Evolutionary conservation across 2,113 vertebrate genomes (phyloP), one percentile per base, ranked within the genome.

Genomic region (Sceloporus tristichus): DNA sequence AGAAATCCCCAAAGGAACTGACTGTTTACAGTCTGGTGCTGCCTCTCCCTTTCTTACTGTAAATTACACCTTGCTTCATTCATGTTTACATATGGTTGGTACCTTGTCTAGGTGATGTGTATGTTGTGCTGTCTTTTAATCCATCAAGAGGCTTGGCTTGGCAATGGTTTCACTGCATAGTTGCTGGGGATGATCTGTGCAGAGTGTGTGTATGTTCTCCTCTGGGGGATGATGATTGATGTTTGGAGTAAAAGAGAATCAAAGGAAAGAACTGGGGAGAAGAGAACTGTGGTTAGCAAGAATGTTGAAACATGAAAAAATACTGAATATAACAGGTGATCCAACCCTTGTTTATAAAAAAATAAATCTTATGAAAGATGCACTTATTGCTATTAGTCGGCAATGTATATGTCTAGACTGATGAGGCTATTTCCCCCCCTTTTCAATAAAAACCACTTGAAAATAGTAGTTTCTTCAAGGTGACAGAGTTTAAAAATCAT

Each of bases 281-380:
- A 86, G 0, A 77, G 93, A 93, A 21, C 0, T 25, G 76, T 9
- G 65, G 38, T 85, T 85, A 53, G 83, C 92, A 91, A 65, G 82
- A 87, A 82, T 91, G 84, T 85, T 88, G 86, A 70, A 87, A 82
- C 23, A 89, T 91, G 91, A 90, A 94, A 95, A 75, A 70, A 71
- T n/a, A 76, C 84, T 90, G 79, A 85, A 87, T 94, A 86, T 94
- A 85, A 76, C 85, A 78, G n/a, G 82, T 90, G 89, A 90, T 85
- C 86, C 91, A 89, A 56, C 68, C 91, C n/a, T 86, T 91, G 71
- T 92, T 93, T 88, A n/a, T 87, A 84, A 90, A 87, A 94, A 91
- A 84, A 86, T 62, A 62, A 83, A 88, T 91, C 86, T 90, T 42
- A 88, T 94, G 93, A 95, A 95, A 94, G 93, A 91, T 94, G 87